Conservation (phyloP, 2,888 invertebrate species). For the Lamproptera curius region DNA sequence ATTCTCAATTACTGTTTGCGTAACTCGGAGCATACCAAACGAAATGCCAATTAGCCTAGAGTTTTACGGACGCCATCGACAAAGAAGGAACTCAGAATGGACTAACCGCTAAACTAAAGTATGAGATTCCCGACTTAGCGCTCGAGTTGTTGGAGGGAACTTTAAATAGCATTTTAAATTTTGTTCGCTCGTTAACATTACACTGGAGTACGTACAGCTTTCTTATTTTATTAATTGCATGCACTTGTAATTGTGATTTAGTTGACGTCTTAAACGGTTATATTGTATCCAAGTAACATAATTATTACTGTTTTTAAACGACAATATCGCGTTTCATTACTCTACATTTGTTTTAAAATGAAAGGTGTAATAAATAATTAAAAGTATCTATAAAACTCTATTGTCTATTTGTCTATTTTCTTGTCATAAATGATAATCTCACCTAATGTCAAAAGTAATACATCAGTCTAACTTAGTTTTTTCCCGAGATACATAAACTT, state of each 20-base stretch:
- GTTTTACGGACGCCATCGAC: conserved; percentile 45
- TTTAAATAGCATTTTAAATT: conserved; percentile 75
- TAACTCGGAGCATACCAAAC: conserved; percentile 29
- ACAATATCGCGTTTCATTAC: too few species aligned
- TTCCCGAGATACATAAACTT: too few species aligned
- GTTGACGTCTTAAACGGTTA: too few species aligned
- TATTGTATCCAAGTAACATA: too few species aligned
- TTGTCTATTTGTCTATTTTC: too few species aligned
- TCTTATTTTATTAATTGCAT: conserved; percentile 13
- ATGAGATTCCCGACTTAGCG: conserved; percentile 54
- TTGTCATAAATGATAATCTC: too few species aligned
- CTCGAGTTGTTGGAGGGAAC: conserved; percentile 64
- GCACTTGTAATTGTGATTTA: background rate
- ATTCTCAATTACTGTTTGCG: conserved; percentile 24
- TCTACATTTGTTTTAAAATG: too few species aligned
- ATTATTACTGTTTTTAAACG: too few species aligned
- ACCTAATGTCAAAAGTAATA: too few species aligned
- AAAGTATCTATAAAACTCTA: too few species aligned
- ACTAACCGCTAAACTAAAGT: conserved; percentile 54
- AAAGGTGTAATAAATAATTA: too few species aligned
- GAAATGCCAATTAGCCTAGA: conserved; percentile 43
- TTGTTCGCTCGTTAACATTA: conserved; percentile 61
- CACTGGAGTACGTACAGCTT: conserved; percentile 32
- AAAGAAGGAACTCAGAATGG: conserved; percentile 53
- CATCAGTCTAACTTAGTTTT: too few species aligned